Conservation (phyloP, 2,113 vertebrate species). For the Gadus chalcogrammus region DNA sequence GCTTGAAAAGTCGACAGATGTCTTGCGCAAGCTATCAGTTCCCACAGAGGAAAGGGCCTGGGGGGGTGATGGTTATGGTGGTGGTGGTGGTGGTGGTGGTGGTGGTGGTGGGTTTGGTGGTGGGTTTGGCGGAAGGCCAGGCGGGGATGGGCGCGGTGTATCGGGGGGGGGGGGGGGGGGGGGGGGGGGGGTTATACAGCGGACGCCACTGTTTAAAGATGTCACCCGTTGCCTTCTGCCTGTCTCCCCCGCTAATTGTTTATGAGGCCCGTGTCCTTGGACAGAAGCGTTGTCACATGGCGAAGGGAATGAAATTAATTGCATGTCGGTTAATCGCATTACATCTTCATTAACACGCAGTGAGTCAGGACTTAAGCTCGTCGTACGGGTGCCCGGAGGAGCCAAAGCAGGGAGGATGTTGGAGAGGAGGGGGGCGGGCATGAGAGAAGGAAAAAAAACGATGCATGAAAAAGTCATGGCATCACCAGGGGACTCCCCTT, state of each 20-base stretch:
- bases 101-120: no score
- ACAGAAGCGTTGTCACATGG: slow-evolving; percentile 65
- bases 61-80: no score
- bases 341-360: slow-evolving; percentile 74
- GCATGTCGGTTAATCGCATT: slow-evolving; percentile 76
- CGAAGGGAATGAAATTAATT: slow-evolving; percentile 76
- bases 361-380: slow-evolving; percentile 71
- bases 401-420: not conserved
- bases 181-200: no score
- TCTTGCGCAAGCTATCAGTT: no score
- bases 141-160: no score
- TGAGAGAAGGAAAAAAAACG: not conserved
- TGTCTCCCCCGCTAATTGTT: slow-evolving; percentile 40
- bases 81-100: no score
- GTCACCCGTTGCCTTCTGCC: not conserved
- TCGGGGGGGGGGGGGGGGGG: no score
- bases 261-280: slow-evolving; percentile 64
- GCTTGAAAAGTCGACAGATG: no score
- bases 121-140: no score
- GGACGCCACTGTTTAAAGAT: no score
- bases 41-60: no score
- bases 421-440: not conserved
- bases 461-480: slow-evolving; percentile 13
- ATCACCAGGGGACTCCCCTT: slow-evolving; percentile 47
- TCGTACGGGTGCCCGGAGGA: not conserved